Evolutionary conservation across 2,888 invertebrate genomes (phyloP).

Genomic region (Melanostoma scalare): DNA sequence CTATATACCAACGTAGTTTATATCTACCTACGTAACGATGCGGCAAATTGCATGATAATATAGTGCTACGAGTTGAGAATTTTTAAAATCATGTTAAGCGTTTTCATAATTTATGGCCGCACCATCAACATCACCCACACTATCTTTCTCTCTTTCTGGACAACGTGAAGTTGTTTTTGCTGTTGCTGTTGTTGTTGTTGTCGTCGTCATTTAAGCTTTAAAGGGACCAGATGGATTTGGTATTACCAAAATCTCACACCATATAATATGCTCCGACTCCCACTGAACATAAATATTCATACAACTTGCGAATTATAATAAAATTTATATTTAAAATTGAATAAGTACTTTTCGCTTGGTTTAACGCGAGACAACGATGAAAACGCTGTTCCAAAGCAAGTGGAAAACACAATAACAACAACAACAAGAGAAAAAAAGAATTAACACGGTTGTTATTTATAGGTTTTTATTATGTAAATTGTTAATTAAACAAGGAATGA

Average conservation of each 20-base stretch:
- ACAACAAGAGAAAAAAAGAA: constrained; percentile 2
- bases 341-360: constrained; percentile 45
- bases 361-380: background rate
- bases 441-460: constrained; percentile 48
- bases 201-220: constrained; percentile 45
- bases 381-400: background rate
- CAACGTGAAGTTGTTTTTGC: background rate
- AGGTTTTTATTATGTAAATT: constrained; percentile 55
- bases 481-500: constrained; percentile 60
- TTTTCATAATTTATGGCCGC: constrained; percentile 66
- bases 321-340: constrained; percentile 68
- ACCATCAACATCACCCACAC: background rate
- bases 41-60: constrained; percentile 73
- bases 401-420: background rate
- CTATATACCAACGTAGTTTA: constrained; percentile 9
- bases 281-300: constrained; percentile 63
- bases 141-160: no score
- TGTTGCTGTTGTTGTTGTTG: background rate
- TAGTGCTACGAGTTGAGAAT: constrained; percentile 71
- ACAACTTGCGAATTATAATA: constrained; percentile 61
- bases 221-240: constrained; percentile 32
- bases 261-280: constrained; percentile 47
- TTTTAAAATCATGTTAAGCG: constrained; percentile 66
- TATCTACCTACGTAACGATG: constrained; percentile 56
- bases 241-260: constrained; percentile 27